Conservation (phyloP, 2,797 vertebrate genomes). For the Stomatorhinus walkeri region DNA sequence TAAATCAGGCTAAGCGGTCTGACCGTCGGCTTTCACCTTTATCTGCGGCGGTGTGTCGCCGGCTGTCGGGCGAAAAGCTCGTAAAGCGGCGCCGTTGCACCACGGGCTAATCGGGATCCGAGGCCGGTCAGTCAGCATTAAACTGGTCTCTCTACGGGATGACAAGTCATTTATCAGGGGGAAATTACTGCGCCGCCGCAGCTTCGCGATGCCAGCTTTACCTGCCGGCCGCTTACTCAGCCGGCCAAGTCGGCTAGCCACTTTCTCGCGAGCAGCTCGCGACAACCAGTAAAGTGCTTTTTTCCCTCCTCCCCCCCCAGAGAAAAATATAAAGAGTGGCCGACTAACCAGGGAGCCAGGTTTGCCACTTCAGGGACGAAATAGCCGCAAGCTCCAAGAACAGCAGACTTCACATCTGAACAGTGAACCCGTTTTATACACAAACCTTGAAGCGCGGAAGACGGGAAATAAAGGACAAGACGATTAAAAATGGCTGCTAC, state of each 20-base stretch:
- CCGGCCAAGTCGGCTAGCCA: not conserved
- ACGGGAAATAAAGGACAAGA: constrained; percentile 56
- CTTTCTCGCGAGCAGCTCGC: not conserved
- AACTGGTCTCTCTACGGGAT: not conserved
- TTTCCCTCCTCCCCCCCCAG: not conserved
- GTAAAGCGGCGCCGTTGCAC: not conserved
- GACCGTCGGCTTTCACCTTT: not conserved
- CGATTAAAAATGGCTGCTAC: constrained; percentile 77
- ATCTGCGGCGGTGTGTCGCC: not conserved
- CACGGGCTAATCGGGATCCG: not conserved
- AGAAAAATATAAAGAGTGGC: not conserved
- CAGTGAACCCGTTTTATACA: constrained; percentile 13
- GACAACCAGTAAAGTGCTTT: not conserved
- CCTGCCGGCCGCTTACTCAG: not conserved
- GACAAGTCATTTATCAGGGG: not conserved
- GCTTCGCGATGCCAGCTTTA: not conserved
- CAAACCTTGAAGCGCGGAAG: constrained; percentile 32
- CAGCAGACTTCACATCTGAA: not conserved
- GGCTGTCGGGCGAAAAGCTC: not conserved
- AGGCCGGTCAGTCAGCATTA: not conserved
- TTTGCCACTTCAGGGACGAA: not conserved
- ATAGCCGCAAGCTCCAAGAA: not conserved
- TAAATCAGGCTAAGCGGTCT: not conserved
- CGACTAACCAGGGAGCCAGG: not conserved
- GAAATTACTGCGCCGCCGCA: not conserved